These are phyloP conservation scores for Hipparchia sbordonii DNA, from an alignment of 2,888 invertebrate species.

Conservation along the genomic window DNA sequence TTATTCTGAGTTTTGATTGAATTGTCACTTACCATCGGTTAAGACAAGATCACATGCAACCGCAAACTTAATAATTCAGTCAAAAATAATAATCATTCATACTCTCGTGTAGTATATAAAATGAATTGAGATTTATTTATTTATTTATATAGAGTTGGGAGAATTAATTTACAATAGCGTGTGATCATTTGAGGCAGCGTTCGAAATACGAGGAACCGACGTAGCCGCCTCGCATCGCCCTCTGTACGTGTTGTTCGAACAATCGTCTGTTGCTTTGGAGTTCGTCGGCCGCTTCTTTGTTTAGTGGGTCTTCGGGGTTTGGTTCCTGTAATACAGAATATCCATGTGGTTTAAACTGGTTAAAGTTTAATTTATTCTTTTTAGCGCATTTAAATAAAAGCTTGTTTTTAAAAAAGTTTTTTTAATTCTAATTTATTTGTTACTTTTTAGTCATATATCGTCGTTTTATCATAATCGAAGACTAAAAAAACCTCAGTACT, in stretches of 20 bases:
- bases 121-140: constrained; percentile 75
- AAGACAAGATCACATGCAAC: too few species aligned
- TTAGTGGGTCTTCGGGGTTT: constrained; percentile 98
- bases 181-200: constrained; percentile 94
- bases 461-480: too few species aligned
- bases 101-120: constrained; percentile 42
- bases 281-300: constrained; percentile 99
- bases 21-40: too few species aligned
- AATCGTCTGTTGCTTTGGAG: constrained; percentile 95
- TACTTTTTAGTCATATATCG: too few species aligned
- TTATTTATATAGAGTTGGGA: constrained; percentile 64
- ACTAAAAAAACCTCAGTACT: too few species aligned
- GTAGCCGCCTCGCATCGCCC: constrained; percentile 98
- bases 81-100: not conserved
- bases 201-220: constrained; percentile 97
- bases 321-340: constrained; percentile 88
- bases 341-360: too few species aligned
- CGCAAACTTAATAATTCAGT: not conserved
- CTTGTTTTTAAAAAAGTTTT: too few species aligned
- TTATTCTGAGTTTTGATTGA: too few species aligned
- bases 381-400: too few species aligned
- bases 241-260: constrained; percentile 97
- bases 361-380: too few species aligned
- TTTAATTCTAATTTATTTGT: too few species aligned
- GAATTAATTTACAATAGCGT: constrained; percentile 62